A percentile compares a stretch with the other conserved stretches of the same genome.
Conservation (phyloP, 1,140 invertebrate species). For the Ruditapes philippinarum region DNA sequence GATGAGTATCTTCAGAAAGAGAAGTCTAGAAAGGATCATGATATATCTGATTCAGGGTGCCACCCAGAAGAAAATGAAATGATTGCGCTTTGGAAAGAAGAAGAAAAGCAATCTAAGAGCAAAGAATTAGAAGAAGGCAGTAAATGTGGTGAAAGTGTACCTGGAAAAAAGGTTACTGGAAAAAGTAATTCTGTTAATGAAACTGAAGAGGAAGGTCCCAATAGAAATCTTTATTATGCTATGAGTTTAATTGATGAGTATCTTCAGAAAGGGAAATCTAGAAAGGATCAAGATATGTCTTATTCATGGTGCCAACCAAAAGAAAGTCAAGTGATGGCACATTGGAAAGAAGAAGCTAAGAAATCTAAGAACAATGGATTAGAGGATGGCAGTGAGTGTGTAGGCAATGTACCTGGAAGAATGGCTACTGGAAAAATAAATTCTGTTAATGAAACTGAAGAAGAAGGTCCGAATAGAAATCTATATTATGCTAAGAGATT, state of each 20-base stretch:
- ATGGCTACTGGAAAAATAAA: neutral
- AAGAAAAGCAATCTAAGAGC: neutral
- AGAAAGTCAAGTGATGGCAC: constrained; percentile 53
- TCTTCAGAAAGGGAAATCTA: neutral
- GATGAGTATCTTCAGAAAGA: constrained; percentile 15
- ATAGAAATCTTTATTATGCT: constrained; percentile 24
- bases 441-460: constrained; percentile 14
- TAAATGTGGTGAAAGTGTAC: neutral
- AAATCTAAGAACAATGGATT: neutral
- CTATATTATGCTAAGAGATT: constrained; percentile 34
- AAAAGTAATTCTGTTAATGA: neutral
- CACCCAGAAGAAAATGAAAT: constrained; percentile 39
- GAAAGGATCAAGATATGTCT: neutral
- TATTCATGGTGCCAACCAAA: no score
- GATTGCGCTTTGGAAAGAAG: constrained; percentile 21
- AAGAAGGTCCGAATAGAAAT: constrained; percentile 19
- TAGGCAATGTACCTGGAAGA: neutral
- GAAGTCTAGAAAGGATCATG: constrained; percentile 29
- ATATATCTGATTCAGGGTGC: constrained; percentile 48
- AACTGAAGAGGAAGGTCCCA: neutral
- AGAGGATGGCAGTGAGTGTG: neutral
- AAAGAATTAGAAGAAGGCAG: neutral
- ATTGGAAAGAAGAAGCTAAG: neutral
- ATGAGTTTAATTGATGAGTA: constrained; percentile 49
- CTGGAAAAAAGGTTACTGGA: neutral